Conservation (phyloP, 2,888 invertebrate species). For the Chrysolina americana region DNA sequence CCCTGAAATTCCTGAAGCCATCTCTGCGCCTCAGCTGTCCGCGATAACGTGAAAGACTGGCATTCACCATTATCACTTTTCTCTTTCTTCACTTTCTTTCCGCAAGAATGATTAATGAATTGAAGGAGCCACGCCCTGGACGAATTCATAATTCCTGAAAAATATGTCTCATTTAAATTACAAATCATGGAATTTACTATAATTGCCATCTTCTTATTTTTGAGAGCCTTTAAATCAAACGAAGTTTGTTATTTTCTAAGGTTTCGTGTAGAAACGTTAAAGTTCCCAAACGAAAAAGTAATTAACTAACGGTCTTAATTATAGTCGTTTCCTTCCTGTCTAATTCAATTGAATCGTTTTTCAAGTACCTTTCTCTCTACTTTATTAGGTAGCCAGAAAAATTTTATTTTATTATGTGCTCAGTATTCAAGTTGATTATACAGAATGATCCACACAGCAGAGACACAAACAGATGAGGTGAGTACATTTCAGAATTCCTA, state of each 20-base stretch:
- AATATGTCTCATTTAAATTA: slow-evolving; percentile 19
- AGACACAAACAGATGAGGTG: too few relatives aligned
- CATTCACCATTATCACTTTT: not conserved
- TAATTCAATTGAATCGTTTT: slow-evolving; percentile 15
- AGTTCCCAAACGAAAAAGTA: slow-evolving; percentile 17
- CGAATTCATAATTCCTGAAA: not conserved
- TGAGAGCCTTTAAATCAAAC: not conserved
- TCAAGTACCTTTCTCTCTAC: not conserved
- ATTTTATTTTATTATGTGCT: too few relatives aligned
- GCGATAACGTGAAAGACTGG: slow-evolving; percentile 4
- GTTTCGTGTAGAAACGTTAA: not conserved
- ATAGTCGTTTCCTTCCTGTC: slow-evolving; percentile 6
- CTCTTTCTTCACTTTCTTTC: slow-evolving; percentile 1
- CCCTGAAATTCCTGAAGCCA: not conserved
- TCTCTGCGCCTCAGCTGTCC: not conserved
- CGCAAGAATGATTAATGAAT: slow-evolving; percentile 11
- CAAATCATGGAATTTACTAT: slow-evolving; percentile 6
- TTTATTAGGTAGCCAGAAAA: not conserved
- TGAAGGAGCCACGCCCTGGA: not conserved
- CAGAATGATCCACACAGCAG: too few relatives aligned
- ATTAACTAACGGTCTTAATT: slow-evolving; percentile 13
- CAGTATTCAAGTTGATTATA: not conserved
- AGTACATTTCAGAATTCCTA: too few relatives aligned
- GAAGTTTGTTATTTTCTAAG: slow-evolving; percentile 8
- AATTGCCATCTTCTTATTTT: not conserved